Base-by-base conservation (phyloP, 2,888 invertebrate genomes). In the Tiphia femorata region DNA sequence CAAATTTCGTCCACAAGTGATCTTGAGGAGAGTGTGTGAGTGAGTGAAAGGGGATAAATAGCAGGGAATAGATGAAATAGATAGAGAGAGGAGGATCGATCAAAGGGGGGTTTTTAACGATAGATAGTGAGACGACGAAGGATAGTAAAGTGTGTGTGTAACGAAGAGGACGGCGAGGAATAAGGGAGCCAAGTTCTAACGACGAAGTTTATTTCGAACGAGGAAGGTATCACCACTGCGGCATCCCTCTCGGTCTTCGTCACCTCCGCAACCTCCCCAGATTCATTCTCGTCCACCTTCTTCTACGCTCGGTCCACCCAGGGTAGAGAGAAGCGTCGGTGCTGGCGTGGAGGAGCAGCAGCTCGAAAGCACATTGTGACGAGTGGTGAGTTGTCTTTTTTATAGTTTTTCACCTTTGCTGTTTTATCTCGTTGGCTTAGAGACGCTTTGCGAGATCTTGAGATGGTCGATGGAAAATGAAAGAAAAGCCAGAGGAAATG, bases 301-400 rank as follows among this genome's bases (percentile, higher is more conserved):
- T 12, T 5, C 16, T 23, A 23, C 43, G n/a, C n/a, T n/a, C n/a
- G n/a, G n/a, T n/a, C n/a, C n/a, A n/a, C n/a, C n/a, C n/a, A 2
- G 48, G 7, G 37, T 17, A 17, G 17, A 16, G 4, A 10, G 16
- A 17, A n/a, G 14, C 7, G 8, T 10, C 8, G 16, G 10, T 10
- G n/a, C 23, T 10, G 42, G 25, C 42, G 50, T 47, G 27, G 41
- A 49, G 37, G 53, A 62, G 53, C 61, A 59, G 65, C 62, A 53
- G 52, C 62, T 69, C 51, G 40, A 20, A 40, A 35, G 30, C 43
- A 54, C 49, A 59, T 46, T 40, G 52, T 48, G 12, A 40, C 64
- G 30, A 69, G 70, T 69, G 70, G 68, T 70, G 29, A 67, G 68
- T 58, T n/a, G n/a, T n/a, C n/a, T n/a, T n/a, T n/a, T n/a, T n/a